Percentiles rank a stretch among this genome's conserved stretches.
Evolutionary conservation across 2,113 vertebrate genomes (phyloP).

Genomic region (Chrysemys picta): DNA sequence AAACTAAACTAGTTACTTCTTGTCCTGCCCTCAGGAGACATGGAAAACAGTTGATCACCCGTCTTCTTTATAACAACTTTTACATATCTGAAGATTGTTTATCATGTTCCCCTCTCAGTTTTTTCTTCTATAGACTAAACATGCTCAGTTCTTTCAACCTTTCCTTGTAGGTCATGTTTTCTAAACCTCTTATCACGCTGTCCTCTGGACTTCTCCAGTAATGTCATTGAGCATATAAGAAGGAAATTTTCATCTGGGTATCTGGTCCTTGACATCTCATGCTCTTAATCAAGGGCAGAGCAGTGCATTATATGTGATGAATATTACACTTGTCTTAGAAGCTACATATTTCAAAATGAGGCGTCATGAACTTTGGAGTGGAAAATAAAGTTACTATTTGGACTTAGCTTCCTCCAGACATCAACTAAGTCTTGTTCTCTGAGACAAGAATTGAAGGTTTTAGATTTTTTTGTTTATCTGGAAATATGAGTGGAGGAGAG

Average conservation of each 20-base stretch:
- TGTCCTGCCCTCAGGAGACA: neutral
- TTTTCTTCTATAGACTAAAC: neutral
- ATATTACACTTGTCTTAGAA: conserved; percentile 26
- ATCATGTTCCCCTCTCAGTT: neutral
- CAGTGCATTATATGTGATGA: conserved; percentile 32
- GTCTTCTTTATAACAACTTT: neutral
- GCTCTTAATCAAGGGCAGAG: conserved; percentile 51
- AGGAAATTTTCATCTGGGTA: conserved; percentile 1
- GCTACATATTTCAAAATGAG: conserved; percentile 35
- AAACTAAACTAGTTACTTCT: neutral
- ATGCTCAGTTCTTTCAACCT: neutral
- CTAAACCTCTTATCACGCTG: neutral
- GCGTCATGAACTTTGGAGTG: neutral
- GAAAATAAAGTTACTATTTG: neutral
- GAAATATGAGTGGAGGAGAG: neutral
- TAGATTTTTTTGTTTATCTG: conserved; percentile 4
- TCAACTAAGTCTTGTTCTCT: neutral
- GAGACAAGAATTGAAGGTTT: neutral
- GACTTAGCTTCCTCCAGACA: neutral
- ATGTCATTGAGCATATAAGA: neutral
- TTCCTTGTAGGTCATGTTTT: neutral
- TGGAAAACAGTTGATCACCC: neutral
- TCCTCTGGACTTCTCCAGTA: neutral
- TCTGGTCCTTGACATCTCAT: conserved; percentile 38
- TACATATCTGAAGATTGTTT: neutral